Base-by-base conservation (phyloP, 2,888 invertebrate species). In the Lamproptera curius region DNA sequence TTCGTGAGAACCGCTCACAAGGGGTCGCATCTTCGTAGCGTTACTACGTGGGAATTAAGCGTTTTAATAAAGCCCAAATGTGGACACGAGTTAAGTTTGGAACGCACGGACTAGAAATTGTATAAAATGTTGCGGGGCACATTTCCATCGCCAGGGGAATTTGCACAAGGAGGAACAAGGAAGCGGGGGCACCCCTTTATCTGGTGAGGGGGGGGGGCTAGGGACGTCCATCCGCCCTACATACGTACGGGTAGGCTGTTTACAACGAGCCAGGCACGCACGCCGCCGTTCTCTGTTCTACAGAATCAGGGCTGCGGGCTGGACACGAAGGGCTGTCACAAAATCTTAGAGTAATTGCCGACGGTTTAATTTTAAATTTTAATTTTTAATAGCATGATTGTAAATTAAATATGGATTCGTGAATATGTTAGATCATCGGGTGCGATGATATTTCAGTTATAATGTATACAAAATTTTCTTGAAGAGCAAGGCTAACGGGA, bases 131-230 rank as follows among this genome's bases (percentile, higher is more conserved):
- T 84, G 85, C 83, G 74, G 81, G 84, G 78, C 82, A 83, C 83
- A 85, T 85, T 86, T 86, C 84, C 84, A 86, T 87, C 86, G 86
- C 77, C 86, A 77, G 80, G 86, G 86, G 86, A 87, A 87, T 87
- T 86, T 85, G 86, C 86, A 86, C 84, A 86, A 86, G 86, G 86
- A 85, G 86, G 83, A 79, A 84, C 79, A 79, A 84, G 86, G 85
- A 79, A 71, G 75, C 71, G 84, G 77, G 74, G 80, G 78, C 79
- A 83, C 84, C 85, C 84, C 83, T 84, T 85, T 76, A 76, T 76
- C 71, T 73, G 20, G n/a, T n/a, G n/a, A n/a, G n/a, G n/a, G 79
- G 77, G 74, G 76, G 73, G 64, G 38, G 33, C 63, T 58, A 73
- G 76, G 79, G 73, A 74, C 81, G 67, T 77, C 79, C 83, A 76